Evolutionary conservation across 2,888 invertebrate species (phyloP).

Genomic region (Epinotia brunnichana): DNA sequence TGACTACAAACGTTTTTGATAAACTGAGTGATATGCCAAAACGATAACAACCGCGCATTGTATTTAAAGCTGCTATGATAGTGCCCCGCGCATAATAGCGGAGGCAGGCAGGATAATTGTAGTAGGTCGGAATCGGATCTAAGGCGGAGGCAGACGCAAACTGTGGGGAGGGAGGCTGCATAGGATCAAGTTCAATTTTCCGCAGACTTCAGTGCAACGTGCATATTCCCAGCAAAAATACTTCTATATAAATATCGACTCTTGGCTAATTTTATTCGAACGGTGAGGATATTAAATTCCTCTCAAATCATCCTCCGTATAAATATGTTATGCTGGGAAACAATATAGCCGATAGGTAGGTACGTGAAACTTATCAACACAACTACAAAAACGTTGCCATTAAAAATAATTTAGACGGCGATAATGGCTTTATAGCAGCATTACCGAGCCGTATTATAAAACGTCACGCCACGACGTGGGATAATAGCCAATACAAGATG

Average conservation of each 20-base stretch:
- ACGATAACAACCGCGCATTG: slow-evolving; percentile 15
- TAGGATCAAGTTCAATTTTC: slow-evolving; percentile 72
- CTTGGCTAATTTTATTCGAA: slow-evolving; percentile 1
- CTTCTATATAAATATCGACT: slow-evolving; percentile 13
- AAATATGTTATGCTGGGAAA: not conserved
- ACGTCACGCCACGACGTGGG: slow-evolving; percentile 38
- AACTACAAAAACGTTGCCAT: slow-evolving; percentile 24
- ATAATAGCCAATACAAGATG: slow-evolving; percentile 26
- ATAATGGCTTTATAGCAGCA: slow-evolving; percentile 33
- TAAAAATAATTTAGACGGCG: slow-evolving; percentile 39
- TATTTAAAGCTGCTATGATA: slow-evolving; percentile 26
- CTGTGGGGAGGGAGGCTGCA: slow-evolving; percentile 55
- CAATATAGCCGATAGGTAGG: not conserved
- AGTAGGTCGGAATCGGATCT: slow-evolving; percentile 65
- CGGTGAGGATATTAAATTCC: not conserved
- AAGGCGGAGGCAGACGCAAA: slow-evolving; percentile 55
- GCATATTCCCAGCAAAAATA: slow-evolving; percentile 49
- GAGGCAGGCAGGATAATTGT: slow-evolving; percentile 52
- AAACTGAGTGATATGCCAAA: slow-evolving; percentile 4
- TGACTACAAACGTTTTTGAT: slow-evolving; percentile 1
- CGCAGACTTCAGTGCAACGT: slow-evolving; percentile 59
- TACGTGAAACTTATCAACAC: slow-evolving; percentile 4
- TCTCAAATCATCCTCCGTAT: not conserved
- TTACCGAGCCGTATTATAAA: slow-evolving; percentile 32
- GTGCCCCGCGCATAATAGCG: slow-evolving; percentile 18